Percentiles rank a stretch among this genome's conserved stretches.
Conservation (phyloP, 1,140 invertebrate species). For the Drosophila lacteicornis region DNA sequence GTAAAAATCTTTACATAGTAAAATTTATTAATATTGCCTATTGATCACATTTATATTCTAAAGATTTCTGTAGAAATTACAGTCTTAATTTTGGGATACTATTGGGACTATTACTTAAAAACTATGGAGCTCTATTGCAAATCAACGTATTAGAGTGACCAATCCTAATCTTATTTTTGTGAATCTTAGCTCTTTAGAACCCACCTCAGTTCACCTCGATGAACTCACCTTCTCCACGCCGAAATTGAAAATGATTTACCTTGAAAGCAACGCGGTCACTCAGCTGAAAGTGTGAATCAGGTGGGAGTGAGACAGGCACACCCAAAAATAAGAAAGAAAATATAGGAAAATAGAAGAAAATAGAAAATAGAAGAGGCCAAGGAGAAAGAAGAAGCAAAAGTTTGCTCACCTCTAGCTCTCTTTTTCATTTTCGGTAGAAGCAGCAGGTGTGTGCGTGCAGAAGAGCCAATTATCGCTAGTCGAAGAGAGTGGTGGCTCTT, state of each 20-base stretch:
- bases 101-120: no score
- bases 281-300: constrained; percentile 56
- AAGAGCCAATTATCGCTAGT: constrained; percentile 39
- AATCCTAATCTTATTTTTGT: no score
- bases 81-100: background rate
- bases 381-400: constrained; percentile 48
- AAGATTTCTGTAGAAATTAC: no score
- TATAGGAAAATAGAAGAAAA: constrained; percentile 28
- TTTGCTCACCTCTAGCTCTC: constrained; percentile 45
- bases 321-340: constrained; percentile 26
- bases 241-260: constrained; percentile 59
- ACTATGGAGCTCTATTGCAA: no score
- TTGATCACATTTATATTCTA: no score
- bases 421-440: constrained; percentile 9
- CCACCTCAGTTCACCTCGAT: constrained; percentile 25
- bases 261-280: constrained; percentile 71
- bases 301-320: constrained; percentile 24
- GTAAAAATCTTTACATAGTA: no score
- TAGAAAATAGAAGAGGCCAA: constrained; percentile 33
- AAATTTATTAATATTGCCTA: no score
- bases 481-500: constrained; percentile 21
- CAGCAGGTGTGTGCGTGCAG: constrained; percentile 61
- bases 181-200: constrained; percentile 2
- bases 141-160: no score
- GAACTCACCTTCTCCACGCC: constrained; percentile 20